Percentiles rank a stretch among this genome's conserved stretches.
Evolutionary conservation across 2,797 vertebrate species (phyloP).

Genomic region (Mareca penelope): DNA sequence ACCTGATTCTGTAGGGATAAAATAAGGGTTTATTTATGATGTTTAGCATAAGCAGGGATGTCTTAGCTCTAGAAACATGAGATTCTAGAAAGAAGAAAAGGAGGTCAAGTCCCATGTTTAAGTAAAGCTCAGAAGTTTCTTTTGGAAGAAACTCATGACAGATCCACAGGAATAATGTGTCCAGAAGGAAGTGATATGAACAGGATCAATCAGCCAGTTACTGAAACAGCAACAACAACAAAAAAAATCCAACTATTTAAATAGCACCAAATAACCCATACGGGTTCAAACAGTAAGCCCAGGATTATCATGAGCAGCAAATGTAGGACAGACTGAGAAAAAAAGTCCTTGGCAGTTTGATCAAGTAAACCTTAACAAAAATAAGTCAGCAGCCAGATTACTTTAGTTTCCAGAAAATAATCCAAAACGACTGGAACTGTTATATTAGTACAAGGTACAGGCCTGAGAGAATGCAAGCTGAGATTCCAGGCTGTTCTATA

Average conservation of each 20-base stretch:
- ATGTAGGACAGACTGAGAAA: not conserved
- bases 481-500: not conserved
- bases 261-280: not conserved
- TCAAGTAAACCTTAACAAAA: slow-evolving; percentile 19
- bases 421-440: not conserved
- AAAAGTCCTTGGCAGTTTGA: not conserved
- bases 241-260: slow-evolving; percentile 6
- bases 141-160: not conserved
- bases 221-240: not conserved
- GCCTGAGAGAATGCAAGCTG: not conserved
- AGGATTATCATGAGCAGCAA: not conserved
- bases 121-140: not conserved
- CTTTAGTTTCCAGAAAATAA: slow-evolving; percentile 21
- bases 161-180: not conserved
- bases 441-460: not conserved
- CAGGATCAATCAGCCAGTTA: not conserved
- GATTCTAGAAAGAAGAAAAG: not conserved
- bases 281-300: not conserved
- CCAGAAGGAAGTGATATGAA: not conserved
- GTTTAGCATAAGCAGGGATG: not conserved
- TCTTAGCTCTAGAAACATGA: not conserved
- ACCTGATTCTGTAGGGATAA: not conserved
- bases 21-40: not conserved
- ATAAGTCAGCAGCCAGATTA: not conserved
- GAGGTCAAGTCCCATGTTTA: not conserved